Percentiles rank a stretch among this genome's conserved stretches.
Evolutionary conservation across 1,140 invertebrate species (phyloP).

Genomic region (Cephus cinctus): DNA sequence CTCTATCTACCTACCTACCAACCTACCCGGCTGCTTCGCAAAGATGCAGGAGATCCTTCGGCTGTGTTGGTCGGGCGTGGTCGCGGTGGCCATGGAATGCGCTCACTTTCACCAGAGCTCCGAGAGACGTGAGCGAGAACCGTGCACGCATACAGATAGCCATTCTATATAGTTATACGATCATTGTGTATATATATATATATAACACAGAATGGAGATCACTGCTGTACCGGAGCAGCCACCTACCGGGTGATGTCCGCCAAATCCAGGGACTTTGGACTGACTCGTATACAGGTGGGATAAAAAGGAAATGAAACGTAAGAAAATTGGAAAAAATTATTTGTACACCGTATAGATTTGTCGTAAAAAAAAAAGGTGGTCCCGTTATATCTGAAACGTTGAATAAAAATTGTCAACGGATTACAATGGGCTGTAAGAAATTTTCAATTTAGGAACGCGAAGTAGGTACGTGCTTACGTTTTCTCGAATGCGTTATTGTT

Average conservation of each 20-base stretch:
- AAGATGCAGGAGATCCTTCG: constrained; percentile 29
- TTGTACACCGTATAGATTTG: too few relatives aligned
- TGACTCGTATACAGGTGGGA: too few relatives aligned
- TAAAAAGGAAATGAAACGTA: too few relatives aligned
- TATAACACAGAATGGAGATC: constrained; percentile 23
- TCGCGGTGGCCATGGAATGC: constrained; percentile 56
- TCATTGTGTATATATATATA: neutral
- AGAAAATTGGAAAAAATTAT: too few relatives aligned
- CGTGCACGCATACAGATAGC: constrained; percentile 27
- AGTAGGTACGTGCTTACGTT: too few relatives aligned
- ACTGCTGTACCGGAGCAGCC: constrained; percentile 10
- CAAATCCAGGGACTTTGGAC: neutral
- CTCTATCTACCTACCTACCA: constrained; percentile 5
- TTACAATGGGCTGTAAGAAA: too few relatives aligned
- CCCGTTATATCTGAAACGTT: too few relatives aligned
- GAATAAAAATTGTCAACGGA: too few relatives aligned
- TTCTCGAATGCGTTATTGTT: too few relatives aligned
- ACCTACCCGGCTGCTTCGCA: constrained; percentile 7
- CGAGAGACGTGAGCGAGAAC: constrained; percentile 13
- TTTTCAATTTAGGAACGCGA: too few relatives aligned
- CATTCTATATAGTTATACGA: neutral
- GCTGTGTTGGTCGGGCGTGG: constrained; percentile 51
- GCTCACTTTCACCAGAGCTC: constrained; percentile 55
- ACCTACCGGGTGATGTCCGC: neutral
- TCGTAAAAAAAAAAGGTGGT: too few relatives aligned